Base-by-base conservation (phyloP, 2,888 invertebrate species). In the Chironomus tentans region DNA sequence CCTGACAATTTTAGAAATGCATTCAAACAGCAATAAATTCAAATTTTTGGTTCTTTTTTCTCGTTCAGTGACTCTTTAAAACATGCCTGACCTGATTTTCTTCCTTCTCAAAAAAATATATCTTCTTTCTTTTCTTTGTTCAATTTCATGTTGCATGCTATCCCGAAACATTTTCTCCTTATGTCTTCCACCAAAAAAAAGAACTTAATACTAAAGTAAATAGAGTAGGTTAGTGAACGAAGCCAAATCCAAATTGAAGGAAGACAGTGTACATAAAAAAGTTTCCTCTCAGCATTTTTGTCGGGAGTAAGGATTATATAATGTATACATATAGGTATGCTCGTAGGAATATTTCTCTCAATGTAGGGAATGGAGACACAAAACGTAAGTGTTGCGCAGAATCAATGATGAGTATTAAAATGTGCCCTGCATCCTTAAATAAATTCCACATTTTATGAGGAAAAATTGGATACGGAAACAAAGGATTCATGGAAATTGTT, bases 211-310 rank as follows among this genome's bases (percentile, higher is more conserved):
- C 10, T 38, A 38, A 38, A 38, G 38, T 38, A 38, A 24, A 21
- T 65, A 65, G 65, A 65, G 65, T 24, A 65, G 65, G 65, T 65
- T 65, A 65, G 65, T 65, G 65, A 65, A 65, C 65, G 65, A 5
- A 65, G 56, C 38, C 38, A 38, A 38, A 38, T 7, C 38, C 38
- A 38, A 38, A 38, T 7, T 15, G n/a, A 13, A 13, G 50, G n/a
- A 48, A 50, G 50, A 50, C 13, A 50, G 15, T n/a, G 7, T 15
- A 18, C n/a, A 18, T 56, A 56, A 18, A 15, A 15, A 18, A 7
- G 15, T 15, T 18, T 56, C 56, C 5, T 15, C 7, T 50, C 50
- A 13, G 13, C 15, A 50, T 56, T 56, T 56, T 56, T 15, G n/a
- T 38, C 38, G 38, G 38, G 38, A 38, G 38, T 38, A 38, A 38